phyloP scores from a whole-genome alignment of 1,140 invertebrate species.

The Hylaeus anthracinus region DNA sequence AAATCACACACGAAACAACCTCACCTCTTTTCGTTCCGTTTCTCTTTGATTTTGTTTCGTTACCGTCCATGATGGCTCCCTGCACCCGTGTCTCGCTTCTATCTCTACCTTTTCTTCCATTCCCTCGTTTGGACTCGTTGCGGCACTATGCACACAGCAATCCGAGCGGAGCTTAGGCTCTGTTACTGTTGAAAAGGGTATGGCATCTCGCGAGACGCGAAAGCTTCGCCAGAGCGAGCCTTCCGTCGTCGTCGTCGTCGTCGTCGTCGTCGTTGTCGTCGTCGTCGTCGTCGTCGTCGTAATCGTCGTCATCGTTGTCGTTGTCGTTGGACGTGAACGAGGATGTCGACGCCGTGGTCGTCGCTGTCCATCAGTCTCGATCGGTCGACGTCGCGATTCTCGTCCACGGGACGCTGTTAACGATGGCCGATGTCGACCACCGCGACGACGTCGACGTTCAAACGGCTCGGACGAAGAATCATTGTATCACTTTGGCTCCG shows the following conservation, averaged over 20 bases:
- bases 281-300: too few species aligned
- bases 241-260: constrained; percentile 6
- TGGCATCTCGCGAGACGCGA: neutral
- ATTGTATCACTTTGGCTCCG: constrained; percentile 57
- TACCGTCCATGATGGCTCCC: constrained; percentile 10
- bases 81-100: constrained; percentile 11
- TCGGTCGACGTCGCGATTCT: neutral
- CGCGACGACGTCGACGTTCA: neutral
- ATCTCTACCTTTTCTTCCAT: constrained; percentile 37
- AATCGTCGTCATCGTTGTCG: neutral
- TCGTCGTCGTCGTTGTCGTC: neutral
- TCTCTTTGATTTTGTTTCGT: neutral
- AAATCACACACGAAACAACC: neutral
- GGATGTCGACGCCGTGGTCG: constrained; percentile 17
- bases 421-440: neutral
- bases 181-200: neutral
- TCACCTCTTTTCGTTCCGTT: constrained; percentile 29
- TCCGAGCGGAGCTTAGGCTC: neutral
- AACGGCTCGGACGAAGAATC: constrained; percentile 37
- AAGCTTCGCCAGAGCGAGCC: neutral
- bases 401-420: neutral
- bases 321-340: neutral
- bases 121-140: constrained; percentile 23
- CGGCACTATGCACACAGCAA: constrained; percentile 14
- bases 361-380: neutral